phyloP scores from a whole-genome alignment of 2,797 vertebrate genomes.

The Phataginus tetradactyla region DNA sequence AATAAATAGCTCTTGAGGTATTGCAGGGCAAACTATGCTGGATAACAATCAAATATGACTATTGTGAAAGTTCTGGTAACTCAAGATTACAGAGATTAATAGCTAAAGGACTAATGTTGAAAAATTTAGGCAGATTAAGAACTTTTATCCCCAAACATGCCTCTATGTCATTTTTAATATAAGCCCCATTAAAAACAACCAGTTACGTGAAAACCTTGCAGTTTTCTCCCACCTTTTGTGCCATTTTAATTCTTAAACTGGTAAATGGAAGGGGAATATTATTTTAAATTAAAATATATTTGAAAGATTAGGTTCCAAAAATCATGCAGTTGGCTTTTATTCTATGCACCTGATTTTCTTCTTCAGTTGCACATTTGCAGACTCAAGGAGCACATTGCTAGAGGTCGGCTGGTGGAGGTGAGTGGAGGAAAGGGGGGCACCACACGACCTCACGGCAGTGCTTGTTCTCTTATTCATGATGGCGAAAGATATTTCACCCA shows the following conservation, averaged over 20 bases:
- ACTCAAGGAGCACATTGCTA: accelerated
- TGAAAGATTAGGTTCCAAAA: background rate
- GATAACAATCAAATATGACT: accelerated
- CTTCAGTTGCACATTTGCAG: background rate
- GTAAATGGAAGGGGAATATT: background rate
- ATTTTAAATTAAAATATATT: background rate
- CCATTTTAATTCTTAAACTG: background rate
- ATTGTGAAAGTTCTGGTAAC: too few species aligned
- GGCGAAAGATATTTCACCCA: background rate
- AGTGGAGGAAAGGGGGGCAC: accelerated
- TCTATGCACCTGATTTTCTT: background rate
- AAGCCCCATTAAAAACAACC: background rate
- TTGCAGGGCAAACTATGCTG: background rate
- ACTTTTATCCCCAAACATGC: background rate
- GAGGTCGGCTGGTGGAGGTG: accelerated
- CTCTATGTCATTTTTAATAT: background rate
- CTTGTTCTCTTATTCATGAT: background rate
- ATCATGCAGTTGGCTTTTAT: accelerated
- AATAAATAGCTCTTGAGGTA: background rate
- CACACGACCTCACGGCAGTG: accelerated
- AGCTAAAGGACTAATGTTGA: background rate
- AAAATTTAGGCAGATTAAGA: background rate
- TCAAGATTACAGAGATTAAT: too few species aligned
- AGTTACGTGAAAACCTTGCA: background rate
- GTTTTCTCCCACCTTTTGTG: background rate